These are phyloP conservation scores for Diplazon laetatorius DNA, from an alignment of 2,888 invertebrate genomes.

Conservation along the genomic window DNA sequence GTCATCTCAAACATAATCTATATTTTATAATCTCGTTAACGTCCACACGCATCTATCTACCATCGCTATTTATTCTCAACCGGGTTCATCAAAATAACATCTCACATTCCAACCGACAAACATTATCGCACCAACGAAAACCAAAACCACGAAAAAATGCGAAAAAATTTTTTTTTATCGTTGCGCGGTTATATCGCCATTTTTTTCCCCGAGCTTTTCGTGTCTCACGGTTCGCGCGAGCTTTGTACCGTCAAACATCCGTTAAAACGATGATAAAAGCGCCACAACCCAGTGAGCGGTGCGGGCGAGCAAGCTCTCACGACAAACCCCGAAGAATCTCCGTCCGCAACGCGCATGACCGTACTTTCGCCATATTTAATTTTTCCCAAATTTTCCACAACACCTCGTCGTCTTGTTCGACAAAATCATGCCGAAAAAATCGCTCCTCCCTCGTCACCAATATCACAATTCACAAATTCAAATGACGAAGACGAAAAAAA, in stretches of 20 bases:
- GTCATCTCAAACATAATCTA: no score
- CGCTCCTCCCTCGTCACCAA: background rate
- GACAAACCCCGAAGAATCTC: background rate
- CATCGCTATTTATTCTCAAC: background rate
- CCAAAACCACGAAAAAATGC: background rate
- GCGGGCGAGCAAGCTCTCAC: constrained; percentile 53
- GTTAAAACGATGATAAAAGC: constrained; percentile 47
- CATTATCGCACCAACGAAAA: background rate
- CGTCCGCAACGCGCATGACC: constrained; percentile 71
- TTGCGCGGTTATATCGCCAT: constrained; percentile 31
- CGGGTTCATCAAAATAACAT: background rate
- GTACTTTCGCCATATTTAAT: constrained; percentile 79
- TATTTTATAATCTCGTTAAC: no score
- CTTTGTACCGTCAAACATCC: background rate
- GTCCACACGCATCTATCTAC: no score
- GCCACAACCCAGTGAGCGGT: constrained; percentile 43
- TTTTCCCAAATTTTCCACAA: constrained; percentile 76
- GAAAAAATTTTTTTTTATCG: constrained; percentile 10
- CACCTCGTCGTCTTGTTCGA: constrained; percentile 7
- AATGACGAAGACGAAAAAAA: no score
- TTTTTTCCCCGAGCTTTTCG: constrained; percentile 26
- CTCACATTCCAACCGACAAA: constrained; percentile 9
- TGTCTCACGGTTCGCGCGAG: no score
- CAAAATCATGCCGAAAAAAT: constrained; percentile 22
- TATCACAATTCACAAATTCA: no score